Percentiles rank a stretch among this genome's conserved stretches.
Evolutionary conservation across 2,113 vertebrate species (phyloP).

Genomic region (Spilogale gracilis): DNA sequence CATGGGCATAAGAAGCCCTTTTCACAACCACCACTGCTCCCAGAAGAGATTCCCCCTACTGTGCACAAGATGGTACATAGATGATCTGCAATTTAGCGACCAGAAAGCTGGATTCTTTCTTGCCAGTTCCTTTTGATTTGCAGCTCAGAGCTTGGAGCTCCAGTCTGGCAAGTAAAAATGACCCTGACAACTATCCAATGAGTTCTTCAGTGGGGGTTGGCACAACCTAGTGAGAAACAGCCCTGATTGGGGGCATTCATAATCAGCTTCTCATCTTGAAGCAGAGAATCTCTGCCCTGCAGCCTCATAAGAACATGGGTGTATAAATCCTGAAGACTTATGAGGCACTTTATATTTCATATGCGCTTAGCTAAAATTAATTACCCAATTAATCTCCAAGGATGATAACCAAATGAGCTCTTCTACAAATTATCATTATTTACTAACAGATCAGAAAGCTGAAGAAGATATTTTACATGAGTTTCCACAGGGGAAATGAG

Average conservation of each 20-base stretch:
- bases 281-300: neutral
- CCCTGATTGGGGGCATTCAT: neutral
- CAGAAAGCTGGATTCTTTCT: neutral
- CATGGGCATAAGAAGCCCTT: neutral
- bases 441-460: constrained; percentile 56
- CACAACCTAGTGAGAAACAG: neutral
- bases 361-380: constrained; percentile 50
- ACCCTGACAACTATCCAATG: neutral
- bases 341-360: constrained; percentile 47
- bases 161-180: neutral
- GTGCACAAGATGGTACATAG: neutral
- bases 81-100: neutral
- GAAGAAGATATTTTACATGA: constrained; percentile 9
- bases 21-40: neutral
- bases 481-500: neutral
- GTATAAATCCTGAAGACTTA: constrained; percentile 23
- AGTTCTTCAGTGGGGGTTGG: neutral
- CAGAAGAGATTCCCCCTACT: neutral
- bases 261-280: neutral
- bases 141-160: neutral
- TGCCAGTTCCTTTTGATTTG: neutral
- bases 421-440: constrained; percentile 60
- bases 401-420: constrained; percentile 48
- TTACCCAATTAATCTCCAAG: constrained; percentile 67
- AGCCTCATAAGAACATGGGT: neutral